Percentiles rank a stretch among this genome's conserved stretches.
These are phyloP conservation scores for Caiman crocodilus DNA, from an alignment of 2,797 vertebrate species.

Conservation along the genomic window DNA sequence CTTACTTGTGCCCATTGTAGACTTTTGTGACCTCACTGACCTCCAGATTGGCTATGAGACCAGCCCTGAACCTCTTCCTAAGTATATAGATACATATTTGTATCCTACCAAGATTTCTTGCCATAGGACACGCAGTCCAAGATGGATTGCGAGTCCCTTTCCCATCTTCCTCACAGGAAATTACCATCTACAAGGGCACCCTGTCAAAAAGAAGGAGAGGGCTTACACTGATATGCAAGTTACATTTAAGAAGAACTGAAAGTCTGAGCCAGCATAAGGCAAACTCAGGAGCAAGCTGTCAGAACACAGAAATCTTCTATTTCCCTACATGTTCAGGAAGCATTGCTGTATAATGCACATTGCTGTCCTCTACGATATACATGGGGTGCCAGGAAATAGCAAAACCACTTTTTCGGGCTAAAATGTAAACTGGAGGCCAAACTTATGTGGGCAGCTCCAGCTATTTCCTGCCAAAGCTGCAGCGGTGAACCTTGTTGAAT, in stretches of 20 bases:
- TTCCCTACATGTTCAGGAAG: constrained; percentile 67
- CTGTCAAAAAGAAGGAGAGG: constrained; percentile 68
- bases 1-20: background rate
- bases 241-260: constrained; percentile 76
- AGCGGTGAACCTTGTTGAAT: constrained; percentile 50
- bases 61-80: background rate
- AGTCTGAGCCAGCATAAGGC: constrained; percentile 67
- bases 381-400: constrained; percentile 67
- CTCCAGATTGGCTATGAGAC: background rate
- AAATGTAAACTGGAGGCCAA: constrained; percentile 69
- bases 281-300: constrained; percentile 69
- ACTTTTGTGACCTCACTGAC: background rate
- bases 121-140: constrained; percentile 38
- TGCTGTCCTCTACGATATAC: constrained; percentile 68
- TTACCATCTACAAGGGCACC: constrained; percentile 80
- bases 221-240: constrained; percentile 68
- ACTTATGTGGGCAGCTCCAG: constrained; percentile 44
- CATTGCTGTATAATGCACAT: constrained; percentile 62
- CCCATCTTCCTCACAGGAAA: constrained; percentile 56
- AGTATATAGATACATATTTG: constrained; percentile 46
- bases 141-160: constrained; percentile 59
- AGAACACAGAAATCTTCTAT: constrained; percentile 69
- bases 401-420: constrained; percentile 68
- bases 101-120: constrained; percentile 49
- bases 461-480: constrained; percentile 51